Evolutionary conservation across 2,888 invertebrate species (phyloP).

Genomic region (Xestia rhomboidea): DNA sequence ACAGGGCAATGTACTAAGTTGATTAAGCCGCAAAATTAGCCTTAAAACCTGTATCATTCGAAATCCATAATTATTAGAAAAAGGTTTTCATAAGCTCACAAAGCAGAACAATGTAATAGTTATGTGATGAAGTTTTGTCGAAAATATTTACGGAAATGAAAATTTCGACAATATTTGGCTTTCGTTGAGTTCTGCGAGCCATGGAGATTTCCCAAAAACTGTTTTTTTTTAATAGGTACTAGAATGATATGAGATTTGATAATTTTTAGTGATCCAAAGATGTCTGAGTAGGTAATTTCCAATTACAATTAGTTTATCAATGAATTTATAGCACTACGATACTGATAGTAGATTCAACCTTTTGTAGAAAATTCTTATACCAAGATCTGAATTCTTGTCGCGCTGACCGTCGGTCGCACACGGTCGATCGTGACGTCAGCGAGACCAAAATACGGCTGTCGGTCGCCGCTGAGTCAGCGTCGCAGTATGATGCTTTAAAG

Average conservation of each 20-base stretch:
- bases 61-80: neutral
- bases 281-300: neutral
- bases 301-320: neutral
- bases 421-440: too few species aligned
- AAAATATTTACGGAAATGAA: neutral
- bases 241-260: neutral
- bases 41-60: neutral
- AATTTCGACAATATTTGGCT: neutral
- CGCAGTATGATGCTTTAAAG: too few species aligned
- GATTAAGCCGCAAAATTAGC: neutral
- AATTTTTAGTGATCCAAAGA: neutral
- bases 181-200: neutral
- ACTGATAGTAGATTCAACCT: neutral
- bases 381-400: too few species aligned
- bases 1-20: neutral
- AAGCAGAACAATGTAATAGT: conserved; percentile 21
- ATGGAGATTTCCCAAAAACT: neutral
- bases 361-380: neutral
- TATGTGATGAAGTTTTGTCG: conserved; percentile 19
- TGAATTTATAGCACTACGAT: neutral
- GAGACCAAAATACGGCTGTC: too few species aligned
- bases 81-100: conserved; percentile 12
- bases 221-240: neutral
- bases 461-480: too few species aligned
- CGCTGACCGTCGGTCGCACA: too few species aligned